These are phyloP conservation scores for Diarsia mendica DNA, from an alignment of 2,888 invertebrate genomes.

Conservation along the genomic window DNA sequence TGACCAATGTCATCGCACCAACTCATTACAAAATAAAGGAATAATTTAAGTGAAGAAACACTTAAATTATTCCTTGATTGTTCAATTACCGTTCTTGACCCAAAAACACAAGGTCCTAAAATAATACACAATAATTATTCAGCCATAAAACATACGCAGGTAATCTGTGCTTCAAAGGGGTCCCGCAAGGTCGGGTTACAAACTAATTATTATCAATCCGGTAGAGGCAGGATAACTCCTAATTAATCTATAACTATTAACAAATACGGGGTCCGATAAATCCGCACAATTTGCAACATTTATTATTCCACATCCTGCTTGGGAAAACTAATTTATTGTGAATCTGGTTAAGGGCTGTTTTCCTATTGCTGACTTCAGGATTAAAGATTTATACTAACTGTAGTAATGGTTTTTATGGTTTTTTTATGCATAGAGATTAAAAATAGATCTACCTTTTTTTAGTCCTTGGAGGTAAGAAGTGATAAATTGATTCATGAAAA, in stretches of 20 bases:
- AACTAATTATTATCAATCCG: constrained; percentile 72
- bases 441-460: not conserved
- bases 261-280: constrained; percentile 65
- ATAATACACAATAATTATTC: constrained; percentile 1
- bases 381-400: not conserved
- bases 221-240: constrained; percentile 57
- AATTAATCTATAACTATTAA: constrained; percentile 72
- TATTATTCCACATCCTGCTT: constrained; percentile 66
- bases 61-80: not conserved
- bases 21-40: not conserved
- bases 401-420: not conserved
- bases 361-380: constrained; percentile 17
- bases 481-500: not conserved
- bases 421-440: not conserved
- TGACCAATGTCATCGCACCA: not conserved
- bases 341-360: constrained; percentile 32
- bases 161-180: constrained; percentile 30
- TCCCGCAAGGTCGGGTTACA: constrained; percentile 61
- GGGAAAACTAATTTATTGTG: constrained; percentile 62
- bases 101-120: not conserved
- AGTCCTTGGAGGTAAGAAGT: not conserved
- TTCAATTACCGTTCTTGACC: not conserved
- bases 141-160: constrained; percentile 41
- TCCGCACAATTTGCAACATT: constrained; percentile 66
- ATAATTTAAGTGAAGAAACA: not conserved